Evolutionary conservation across 2,888 invertebrate species (phyloP), one percentile per base, ranked within the genome.

Genomic region (Diachrysia chrysitis): DNA sequence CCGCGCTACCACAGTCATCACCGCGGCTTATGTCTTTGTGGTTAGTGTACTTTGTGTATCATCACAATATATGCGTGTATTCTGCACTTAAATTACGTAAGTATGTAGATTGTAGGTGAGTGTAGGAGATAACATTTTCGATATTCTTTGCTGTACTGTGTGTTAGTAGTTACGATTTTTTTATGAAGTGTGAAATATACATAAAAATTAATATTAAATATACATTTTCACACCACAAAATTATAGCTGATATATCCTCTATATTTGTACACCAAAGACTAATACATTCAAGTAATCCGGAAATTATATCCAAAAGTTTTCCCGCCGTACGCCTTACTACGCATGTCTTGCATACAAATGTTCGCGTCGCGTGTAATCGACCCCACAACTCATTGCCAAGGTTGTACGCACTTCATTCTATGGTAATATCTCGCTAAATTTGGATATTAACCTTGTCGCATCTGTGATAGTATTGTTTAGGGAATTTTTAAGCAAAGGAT

Each of bases 311-410:
- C 32, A 78, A 73, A 80, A 83, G 80, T 67, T 79, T 75, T 79
- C 83, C 82, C 78, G 74, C 71, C 74, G 77, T 80, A 83, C 80
- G 77, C 76, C 63, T 63, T 66, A 54, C 61, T 66, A 64, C 71
- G 53, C 71, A 80, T 71, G 81, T 67, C 63, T 59, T 69, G 85
- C 81, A 85, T 85, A 84, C 82, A 78, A 83, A 85, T 69, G 78
- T 71, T 16, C 32, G 73, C 66, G 80, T 80, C 78, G 72, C 73
- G 76, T 81, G 86, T 83, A 77, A 87, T 83, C 86, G 87, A 87
- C 87, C 87, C 73, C 78, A 72, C 81, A 68, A 72, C 78, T 71
- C 78, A 82, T 23, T 80, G 79, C 82, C 82, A 87, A 87, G 87
- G 87, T 79, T 86, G 85, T 83, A 76, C 63, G 53, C 58, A 65